Percentiles rank a stretch among this genome's conserved stretches.
Evolutionary conservation across 30 jellyfish, hydroid and myxozoan genomes (phyloP).

Genomic region (Chrysaora quinquecirrha): DNA sequence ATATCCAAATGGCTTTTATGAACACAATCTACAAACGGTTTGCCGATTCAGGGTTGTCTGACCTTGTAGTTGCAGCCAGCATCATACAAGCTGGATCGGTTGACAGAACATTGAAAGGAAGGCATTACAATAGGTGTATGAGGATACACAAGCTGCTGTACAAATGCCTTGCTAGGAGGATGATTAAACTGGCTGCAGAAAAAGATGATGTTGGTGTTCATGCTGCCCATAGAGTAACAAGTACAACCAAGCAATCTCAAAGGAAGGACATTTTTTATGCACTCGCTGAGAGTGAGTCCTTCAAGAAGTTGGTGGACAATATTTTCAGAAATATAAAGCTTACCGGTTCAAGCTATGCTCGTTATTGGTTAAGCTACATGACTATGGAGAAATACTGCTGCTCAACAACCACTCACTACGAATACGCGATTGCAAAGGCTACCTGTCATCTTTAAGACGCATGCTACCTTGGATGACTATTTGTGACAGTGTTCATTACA

Average conservation of each 20-base stretch:
- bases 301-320: neutral
- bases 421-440: neutral
- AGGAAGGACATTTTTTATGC: neutral
- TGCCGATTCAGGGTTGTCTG: slow-evolving; percentile 6
- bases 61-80: neutral
- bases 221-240: neutral
- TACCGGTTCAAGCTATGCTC: neutral
- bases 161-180: neutral
- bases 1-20: slow-evolving; percentile 9
- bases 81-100: slow-evolving; percentile 16
- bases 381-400: slow-evolving; percentile 19
- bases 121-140: slow-evolving; percentile 17
- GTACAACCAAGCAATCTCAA: neutral
- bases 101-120: slow-evolving; percentile 8
- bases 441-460: neutral
- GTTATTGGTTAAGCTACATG: neutral
- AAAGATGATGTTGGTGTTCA: neutral
- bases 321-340: neutral
- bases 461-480: neutral
- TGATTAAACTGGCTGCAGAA: too few species aligned
- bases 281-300: neutral
- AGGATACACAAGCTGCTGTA: slow-evolving; percentile 12
- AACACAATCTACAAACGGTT: slow-evolving; percentile 8
- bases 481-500: neutral
- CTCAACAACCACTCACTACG: too few species aligned